A percentile compares a stretch with the other conserved stretches of the same genome.
Evolutionary conservation across 2,113 vertebrate species (phyloP).

Genomic region (Coregonus clupeaformis): DNA sequence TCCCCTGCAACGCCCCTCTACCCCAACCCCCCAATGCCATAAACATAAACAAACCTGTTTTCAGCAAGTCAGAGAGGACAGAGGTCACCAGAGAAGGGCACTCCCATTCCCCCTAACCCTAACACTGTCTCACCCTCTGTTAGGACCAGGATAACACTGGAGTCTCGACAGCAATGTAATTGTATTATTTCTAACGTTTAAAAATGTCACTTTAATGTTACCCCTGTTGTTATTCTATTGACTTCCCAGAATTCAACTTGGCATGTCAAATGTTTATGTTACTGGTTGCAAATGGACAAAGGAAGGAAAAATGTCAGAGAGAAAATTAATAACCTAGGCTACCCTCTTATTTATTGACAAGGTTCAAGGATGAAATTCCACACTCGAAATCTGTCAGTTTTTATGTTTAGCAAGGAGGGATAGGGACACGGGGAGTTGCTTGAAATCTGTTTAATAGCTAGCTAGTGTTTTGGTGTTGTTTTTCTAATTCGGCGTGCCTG

Average conservation of each 20-base stretch:
- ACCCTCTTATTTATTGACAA: conserved; percentile 41
- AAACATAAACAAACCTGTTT: neutral
- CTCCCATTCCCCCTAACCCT: neutral
- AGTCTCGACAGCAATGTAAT: conserved; percentile 4
- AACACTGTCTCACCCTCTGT: neutral
- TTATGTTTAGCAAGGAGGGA: conserved; percentile 18
- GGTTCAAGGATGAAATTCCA: conserved; percentile 46
- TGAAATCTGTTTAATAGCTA: conserved; percentile 20
- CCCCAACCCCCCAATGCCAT: neutral
- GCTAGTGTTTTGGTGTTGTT: conserved; percentile 32
- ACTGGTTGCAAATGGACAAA: conserved; percentile 35
- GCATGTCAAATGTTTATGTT: conserved; percentile 45
- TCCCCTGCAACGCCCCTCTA: neutral
- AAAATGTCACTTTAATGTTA: conserved; percentile 51
- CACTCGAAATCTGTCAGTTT: conserved; percentile 22
- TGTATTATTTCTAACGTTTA: conserved; percentile 34
- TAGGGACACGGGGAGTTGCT: neutral
- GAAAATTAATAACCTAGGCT: conserved; percentile 42
- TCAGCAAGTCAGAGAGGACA: neutral
- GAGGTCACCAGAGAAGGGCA: neutral
- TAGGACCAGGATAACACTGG: neutral
- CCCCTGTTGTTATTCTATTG: conserved; percentile 29
- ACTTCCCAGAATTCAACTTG: conserved; percentile 47
- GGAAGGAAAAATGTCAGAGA: conserved; percentile 28
- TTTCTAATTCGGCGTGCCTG: conserved; percentile 1